phyloP scores from a whole-genome alignment of 2,113 vertebrate genomes.

The Pipa parva region DNA sequence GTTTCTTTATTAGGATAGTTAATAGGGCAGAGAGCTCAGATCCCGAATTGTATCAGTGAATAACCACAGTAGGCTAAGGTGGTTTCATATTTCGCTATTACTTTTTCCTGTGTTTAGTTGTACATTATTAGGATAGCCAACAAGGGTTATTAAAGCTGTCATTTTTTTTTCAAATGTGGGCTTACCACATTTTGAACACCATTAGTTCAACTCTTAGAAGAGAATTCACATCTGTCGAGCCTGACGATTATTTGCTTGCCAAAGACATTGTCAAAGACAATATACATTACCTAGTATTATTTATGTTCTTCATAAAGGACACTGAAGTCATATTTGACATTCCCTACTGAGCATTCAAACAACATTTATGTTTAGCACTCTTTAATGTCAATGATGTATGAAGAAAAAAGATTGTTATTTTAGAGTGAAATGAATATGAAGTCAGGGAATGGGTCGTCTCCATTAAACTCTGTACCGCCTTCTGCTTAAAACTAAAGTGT shows the following conservation, averaged over 20 bases:
- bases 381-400: not conserved
- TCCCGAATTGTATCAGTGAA: not conserved
- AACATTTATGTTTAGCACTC: not conserved
- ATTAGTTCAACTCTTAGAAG: constrained; percentile 19
- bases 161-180: not conserved
- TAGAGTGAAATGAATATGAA: not conserved
- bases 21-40: not conserved
- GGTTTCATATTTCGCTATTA: not conserved
- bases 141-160: not conserved
- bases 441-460: not conserved
- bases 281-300: constrained; percentile 25
- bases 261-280: constrained; percentile 19
- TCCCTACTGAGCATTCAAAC: constrained; percentile 2
- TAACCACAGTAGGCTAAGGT: not conserved
- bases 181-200: constrained; percentile 2
- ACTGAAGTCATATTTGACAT: constrained; percentile 13
- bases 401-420: not conserved
- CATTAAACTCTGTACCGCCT: not conserved
- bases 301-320: constrained; percentile 7
- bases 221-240: constrained; percentile 18
- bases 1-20: not conserved
- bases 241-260: constrained; percentile 21
- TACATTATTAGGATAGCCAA: not conserved
- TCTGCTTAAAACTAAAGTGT: not conserved
- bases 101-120: not conserved